phyloP scores from a whole-genome alignment of 2,888 invertebrate genomes.

The Asteroscopus sphinx region DNA sequence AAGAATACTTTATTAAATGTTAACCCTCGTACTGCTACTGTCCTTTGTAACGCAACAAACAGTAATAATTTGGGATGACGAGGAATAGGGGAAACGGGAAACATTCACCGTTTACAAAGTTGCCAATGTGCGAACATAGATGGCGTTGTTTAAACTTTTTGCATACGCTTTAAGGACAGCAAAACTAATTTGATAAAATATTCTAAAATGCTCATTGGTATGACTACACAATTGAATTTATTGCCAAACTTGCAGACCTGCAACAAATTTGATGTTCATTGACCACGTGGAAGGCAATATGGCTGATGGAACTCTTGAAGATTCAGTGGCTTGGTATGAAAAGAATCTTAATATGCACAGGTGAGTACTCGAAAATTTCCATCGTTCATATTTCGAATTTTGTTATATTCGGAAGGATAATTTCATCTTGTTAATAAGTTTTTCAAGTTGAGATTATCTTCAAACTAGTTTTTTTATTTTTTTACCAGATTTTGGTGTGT shows the following conservation, averaged over 20 bases:
- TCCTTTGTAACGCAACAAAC: no score
- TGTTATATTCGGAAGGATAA: no score
- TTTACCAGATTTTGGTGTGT: conserved; percentile 97
- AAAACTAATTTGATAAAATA: not conserved
- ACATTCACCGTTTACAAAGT: not conserved
- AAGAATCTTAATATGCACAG: conserved; percentile 90
- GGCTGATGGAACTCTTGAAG: conserved; percentile 96
- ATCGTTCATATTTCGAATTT: not conserved
- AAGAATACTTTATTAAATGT: not conserved
- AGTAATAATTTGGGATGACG: no score
- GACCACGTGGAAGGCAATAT: conserved; percentile 99
- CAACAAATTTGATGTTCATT: conserved; percentile 93
- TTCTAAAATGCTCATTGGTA: no score
- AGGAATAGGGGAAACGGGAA: no score
- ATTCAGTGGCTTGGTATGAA: conserved; percentile 95
- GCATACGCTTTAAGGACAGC: not conserved
- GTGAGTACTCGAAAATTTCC: conserved; percentile 55
- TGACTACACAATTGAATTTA: no score
- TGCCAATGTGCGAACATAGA: conserved; percentile 12
- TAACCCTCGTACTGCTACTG: not conserved
- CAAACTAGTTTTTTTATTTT: conserved; percentile 15
- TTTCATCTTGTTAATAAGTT: no score
- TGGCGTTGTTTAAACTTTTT: conserved; percentile 26
- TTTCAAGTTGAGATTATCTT: not conserved
- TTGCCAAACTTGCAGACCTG: conserved; percentile 86